Percentiles rank a stretch among this genome's conserved stretches.
Evolutionary conservation across 2,797 vertebrate species (phyloP).

Genomic region (Mus caroli): DNA sequence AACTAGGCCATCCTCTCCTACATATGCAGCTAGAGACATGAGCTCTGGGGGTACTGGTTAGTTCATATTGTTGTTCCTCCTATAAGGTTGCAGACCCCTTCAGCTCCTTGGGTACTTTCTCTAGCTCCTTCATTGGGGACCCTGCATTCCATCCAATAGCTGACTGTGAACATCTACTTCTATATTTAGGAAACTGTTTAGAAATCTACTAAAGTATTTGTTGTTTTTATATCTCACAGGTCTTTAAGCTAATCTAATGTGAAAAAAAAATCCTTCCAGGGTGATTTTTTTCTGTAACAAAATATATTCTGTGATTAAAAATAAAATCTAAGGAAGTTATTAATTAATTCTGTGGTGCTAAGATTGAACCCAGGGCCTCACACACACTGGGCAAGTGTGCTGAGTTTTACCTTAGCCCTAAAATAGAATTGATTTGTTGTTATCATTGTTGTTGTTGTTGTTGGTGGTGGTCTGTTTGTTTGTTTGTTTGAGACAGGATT

Average conservation of each 20-base stretch:
- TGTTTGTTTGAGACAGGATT: neutral
- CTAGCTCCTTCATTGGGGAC: too few species aligned
- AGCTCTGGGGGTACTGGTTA: too few species aligned
- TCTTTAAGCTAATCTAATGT: neutral
- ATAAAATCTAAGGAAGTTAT: neutral
- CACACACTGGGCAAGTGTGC: neutral
- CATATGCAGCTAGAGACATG: too few species aligned
- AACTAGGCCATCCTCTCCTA: too few species aligned
- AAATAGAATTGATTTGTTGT: constrained; percentile 10
- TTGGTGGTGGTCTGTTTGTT: neutral
- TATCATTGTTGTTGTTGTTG: too few species aligned
- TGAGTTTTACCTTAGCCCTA: neutral
- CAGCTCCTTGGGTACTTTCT: too few species aligned
- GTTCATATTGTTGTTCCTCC: too few species aligned
- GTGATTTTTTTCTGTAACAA: constrained; percentile 44
- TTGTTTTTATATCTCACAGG: neutral
- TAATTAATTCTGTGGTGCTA: neutral
- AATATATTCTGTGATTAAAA: constrained; percentile 43
- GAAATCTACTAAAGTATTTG: constrained; percentile 1
- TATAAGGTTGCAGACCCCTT: too few species aligned
- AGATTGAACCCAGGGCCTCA: neutral
- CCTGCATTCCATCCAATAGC: too few species aligned
- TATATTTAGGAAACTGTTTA: constrained; percentile 6
- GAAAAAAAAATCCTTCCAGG: neutral
- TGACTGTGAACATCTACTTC: too few species aligned